Conservation (phyloP, 2,888 invertebrate genomes). For the Caenorhabditis becei region DNA sequence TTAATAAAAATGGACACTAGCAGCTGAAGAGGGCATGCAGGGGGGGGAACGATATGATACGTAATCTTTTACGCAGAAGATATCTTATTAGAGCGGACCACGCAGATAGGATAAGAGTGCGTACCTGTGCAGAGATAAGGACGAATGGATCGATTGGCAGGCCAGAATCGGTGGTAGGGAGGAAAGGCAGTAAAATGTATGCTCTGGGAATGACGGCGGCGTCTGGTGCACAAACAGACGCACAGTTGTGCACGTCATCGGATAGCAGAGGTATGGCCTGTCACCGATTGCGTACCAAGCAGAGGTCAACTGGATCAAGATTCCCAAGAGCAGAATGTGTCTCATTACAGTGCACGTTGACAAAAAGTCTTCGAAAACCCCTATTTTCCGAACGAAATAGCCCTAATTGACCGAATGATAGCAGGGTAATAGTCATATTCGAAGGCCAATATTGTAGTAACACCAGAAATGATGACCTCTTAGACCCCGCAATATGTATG, state of each 20-base stretch:
- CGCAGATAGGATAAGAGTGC: constrained; percentile 21
- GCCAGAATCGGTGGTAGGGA: neutral
- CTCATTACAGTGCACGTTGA: neutral
- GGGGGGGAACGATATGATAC: neutral
- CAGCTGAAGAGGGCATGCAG: neutral
- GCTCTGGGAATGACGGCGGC: constrained; percentile 7
- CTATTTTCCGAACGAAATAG: neutral
- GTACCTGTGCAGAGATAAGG: constrained; percentile 3
- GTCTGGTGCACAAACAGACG: constrained; percentile 57
- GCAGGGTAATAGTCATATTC: constrained; percentile 41
- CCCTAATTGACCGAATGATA: constrained; percentile 30
- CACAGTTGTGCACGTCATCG: constrained; percentile 28
- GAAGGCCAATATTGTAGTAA: constrained; percentile 57
- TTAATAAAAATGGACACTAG: neutral
- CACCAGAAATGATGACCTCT: constrained; percentile 62
- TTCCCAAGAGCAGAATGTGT: neutral
- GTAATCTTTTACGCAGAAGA: neutral
- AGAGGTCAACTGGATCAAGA: neutral
- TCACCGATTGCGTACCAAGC: neutral
- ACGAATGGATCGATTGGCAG: neutral
- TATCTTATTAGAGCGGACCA: constrained; percentile 10
- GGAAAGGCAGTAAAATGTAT: constrained; percentile 24
- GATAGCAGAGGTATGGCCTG: constrained; percentile 22
- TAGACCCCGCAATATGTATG: constrained; percentile 58
- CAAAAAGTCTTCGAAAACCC: neutral